Evolutionary conservation across 2,888 invertebrate species (phyloP).

Genomic region (Volucella inflata): DNA sequence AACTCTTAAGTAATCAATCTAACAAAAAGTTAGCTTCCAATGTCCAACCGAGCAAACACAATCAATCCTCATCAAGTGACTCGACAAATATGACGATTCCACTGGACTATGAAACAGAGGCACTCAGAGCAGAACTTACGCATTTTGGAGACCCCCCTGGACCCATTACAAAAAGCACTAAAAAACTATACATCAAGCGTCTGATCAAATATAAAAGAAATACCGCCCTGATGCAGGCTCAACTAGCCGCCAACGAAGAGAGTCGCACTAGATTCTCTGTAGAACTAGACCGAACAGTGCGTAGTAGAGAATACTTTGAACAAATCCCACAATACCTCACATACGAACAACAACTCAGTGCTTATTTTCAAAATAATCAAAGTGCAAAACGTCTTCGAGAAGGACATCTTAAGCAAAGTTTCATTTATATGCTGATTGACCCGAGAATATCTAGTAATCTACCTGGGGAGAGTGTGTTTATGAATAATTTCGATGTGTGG

Average conservation of each 20-base stretch:
- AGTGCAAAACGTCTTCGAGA: constrained; percentile 87
- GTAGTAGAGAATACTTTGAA: constrained; percentile 85
- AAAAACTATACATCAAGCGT: constrained; percentile 90
- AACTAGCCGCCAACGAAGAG: constrained; percentile 69
- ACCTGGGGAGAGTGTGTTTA: constrained; percentile 84
- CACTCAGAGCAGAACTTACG: constrained; percentile 87
- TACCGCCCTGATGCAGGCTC: constrained; percentile 70
- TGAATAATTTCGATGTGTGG: constrained; percentile 87
- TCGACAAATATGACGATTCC: constrained; percentile 86
- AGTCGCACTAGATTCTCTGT: constrained; percentile 84
- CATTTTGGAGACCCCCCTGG: constrained; percentile 88
- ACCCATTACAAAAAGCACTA: constrained; percentile 91
- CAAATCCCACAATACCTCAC: constrained; percentile 85
- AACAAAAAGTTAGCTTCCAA: neutral
- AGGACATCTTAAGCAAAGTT: constrained; percentile 91
- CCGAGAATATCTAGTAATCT: constrained; percentile 92
- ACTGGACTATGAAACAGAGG: constrained; percentile 88
- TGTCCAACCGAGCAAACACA: constrained; percentile 51
- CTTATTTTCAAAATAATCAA: constrained; percentile 86
- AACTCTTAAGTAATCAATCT: constrained; percentile 78
- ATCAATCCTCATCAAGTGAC: constrained; percentile 83
- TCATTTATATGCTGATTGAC: constrained; percentile 95
- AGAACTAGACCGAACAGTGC: constrained; percentile 87
- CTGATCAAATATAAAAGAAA: constrained; percentile 86
- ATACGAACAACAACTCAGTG: constrained; percentile 86